Conservation (phyloP, 2,113 vertebrate genomes). For the Podocnemis expansa region DNA sequence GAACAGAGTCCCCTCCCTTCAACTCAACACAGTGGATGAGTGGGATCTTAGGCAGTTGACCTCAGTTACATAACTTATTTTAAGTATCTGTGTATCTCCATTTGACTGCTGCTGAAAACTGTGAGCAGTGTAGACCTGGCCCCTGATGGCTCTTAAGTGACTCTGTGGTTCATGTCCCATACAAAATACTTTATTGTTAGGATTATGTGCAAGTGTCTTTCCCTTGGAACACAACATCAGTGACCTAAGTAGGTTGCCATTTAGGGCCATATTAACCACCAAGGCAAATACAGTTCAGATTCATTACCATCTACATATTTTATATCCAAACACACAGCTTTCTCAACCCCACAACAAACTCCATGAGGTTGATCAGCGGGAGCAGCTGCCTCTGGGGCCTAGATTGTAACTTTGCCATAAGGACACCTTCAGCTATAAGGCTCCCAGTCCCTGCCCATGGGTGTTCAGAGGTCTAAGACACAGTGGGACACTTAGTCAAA, state of each 20-base stretch:
- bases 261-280: background rate
- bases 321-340: background rate
- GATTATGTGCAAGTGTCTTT: fast-evolving
- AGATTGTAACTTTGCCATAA: background rate
- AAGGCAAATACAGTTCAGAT: background rate
- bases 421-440: too few relatives aligned
- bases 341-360: background rate
- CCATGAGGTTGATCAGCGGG: background rate
- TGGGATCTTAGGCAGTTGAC: too few relatives aligned
- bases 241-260: background rate
- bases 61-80: too few relatives aligned
- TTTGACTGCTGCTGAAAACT: too few relatives aligned
- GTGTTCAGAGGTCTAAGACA: background rate
- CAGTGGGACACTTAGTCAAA: background rate
- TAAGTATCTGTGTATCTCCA: too few relatives aligned
- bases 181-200: background rate
- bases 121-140: too few relatives aligned
- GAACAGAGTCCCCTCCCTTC: too few relatives aligned
- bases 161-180: background rate
- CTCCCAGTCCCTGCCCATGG: too few relatives aligned
- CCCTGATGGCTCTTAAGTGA: background rate
- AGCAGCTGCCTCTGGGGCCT: background rate
- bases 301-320: background rate
- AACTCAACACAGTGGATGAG: too few relatives aligned
- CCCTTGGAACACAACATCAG: background rate